Conservation (phyloP, 2,888 invertebrate genomes). For the Caenorhabditis sulstoni region DNA sequence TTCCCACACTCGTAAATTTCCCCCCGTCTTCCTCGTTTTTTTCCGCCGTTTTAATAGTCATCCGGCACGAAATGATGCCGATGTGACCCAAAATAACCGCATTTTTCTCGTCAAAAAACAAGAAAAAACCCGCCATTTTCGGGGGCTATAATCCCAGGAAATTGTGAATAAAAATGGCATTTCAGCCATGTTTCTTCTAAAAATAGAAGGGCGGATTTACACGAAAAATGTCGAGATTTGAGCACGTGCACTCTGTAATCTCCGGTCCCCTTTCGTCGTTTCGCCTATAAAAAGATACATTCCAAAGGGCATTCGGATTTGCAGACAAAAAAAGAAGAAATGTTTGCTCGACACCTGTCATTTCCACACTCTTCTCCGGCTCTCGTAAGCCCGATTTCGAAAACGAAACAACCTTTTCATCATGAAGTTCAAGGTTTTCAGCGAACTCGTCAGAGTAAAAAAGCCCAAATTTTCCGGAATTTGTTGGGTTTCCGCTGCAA, state of each 20-base stretch:
- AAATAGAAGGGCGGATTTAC: constrained; percentile 20
- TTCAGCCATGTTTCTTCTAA: background rate
- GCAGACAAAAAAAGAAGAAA: background rate
- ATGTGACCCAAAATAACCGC: background rate
- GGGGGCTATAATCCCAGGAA: constrained; percentile 42
- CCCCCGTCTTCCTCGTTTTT: background rate
- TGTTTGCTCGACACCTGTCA: background rate
- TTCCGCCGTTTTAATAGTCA: constrained; percentile 24
- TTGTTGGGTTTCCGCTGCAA: too few species aligned
- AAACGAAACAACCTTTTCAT: too few species aligned
- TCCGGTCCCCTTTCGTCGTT: constrained; percentile 10
- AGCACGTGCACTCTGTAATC: constrained; percentile 13
- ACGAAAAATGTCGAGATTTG: constrained; percentile 13
- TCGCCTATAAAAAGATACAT: background rate
- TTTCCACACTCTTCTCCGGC: too few species aligned
- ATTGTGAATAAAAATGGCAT: constrained; percentile 5
- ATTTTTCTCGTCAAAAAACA: constrained; percentile 5
- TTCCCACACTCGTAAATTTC: background rate
- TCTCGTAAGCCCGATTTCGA: background rate
- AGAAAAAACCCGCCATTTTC: constrained; percentile 3
- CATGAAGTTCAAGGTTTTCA: too few species aligned
- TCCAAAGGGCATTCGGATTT: background rate
- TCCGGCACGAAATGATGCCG: constrained; percentile 33
- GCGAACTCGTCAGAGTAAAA: too few species aligned
- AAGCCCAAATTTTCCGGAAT: too few species aligned